phyloP scores from a whole-genome alignment of 2,888 invertebrate genomes.

The Phyllotreta cruciferae region DNA sequence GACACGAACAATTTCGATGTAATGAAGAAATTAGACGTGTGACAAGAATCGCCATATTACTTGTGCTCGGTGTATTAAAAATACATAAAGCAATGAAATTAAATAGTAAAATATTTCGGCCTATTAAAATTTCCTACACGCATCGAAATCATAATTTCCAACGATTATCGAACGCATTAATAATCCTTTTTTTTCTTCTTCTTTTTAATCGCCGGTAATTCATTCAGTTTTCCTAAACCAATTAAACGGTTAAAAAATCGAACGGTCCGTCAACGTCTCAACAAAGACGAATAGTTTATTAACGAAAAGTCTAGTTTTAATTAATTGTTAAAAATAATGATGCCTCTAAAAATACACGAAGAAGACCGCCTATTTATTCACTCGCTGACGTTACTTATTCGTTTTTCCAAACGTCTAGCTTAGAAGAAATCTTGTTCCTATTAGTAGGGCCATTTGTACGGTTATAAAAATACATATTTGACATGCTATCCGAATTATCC shows the following conservation, averaged over 20 bases:
- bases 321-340: conserved; percentile 38
- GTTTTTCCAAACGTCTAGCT: conserved; percentile 27
- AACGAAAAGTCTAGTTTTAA: conserved; percentile 32
- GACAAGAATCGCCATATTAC: background rate
- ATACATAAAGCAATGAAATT: background rate
- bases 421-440: conserved; percentile 33
- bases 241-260: conserved; percentile 28
- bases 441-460: conserved; percentile 31
- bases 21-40: conserved; percentile 22
- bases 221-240: conserved; percentile 30
- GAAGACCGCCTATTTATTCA: conserved; percentile 29
- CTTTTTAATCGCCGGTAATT: conserved; percentile 12
- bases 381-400: conserved; percentile 30
- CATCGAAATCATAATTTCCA: too few relatives aligned
- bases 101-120: too few relatives aligned
- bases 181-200: too few relatives aligned
- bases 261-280: conserved; percentile 27
- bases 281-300: conserved; percentile 34
- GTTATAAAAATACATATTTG: conserved; percentile 27
- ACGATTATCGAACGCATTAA: too few relatives aligned
- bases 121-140: too few relatives aligned
- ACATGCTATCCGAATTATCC: too few relatives aligned
- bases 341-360: conserved; percentile 35
- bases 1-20: conserved; percentile 26
- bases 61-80: conserved; percentile 6